These are phyloP conservation scores for Drosophila mimetica DNA, from an alignment of 2,888 invertebrate species.

Conservation along the genomic window DNA sequence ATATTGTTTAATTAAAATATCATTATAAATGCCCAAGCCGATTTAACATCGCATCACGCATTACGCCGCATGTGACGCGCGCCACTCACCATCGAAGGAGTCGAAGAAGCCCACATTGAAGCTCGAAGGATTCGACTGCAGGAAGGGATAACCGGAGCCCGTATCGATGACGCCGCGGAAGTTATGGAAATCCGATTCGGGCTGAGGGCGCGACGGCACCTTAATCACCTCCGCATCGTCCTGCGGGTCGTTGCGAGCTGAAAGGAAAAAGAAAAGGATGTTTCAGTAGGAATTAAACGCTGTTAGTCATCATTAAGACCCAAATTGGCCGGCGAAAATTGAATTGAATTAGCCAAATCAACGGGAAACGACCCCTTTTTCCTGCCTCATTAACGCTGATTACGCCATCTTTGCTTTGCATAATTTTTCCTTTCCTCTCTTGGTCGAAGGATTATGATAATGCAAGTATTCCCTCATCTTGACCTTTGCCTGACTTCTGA, in stretches of 20 bases:
- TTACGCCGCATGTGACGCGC: constrained; percentile 16
- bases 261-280: constrained; percentile 31
- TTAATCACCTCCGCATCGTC: constrained; percentile 82
- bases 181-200: constrained; percentile 74
- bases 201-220: constrained; percentile 58
- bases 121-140: constrained; percentile 76
- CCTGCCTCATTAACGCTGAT: constrained; percentile 67
- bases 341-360: constrained; percentile 64
- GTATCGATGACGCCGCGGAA: constrained; percentile 83
- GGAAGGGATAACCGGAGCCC: constrained; percentile 81
- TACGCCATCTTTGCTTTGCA: constrained; percentile 53
- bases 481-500: not conserved
- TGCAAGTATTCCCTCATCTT: constrained; percentile 1
- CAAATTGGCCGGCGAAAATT: constrained; percentile 44
- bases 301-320: constrained; percentile 52
- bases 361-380: constrained; percentile 43
- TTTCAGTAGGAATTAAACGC: constrained; percentile 25
- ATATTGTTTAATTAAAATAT: constrained; percentile 74
- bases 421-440: constrained; percentile 47
- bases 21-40: constrained; percentile 51
- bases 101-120: constrained; percentile 82
- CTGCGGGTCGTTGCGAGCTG: constrained; percentile 77
- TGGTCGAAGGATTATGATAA: not conserved
- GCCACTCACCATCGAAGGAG: constrained; percentile 83
- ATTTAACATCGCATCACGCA: constrained; percentile 32